Conservation (phyloP, 2,797 vertebrate species). For the Enteromius trimaculatus region DNA sequence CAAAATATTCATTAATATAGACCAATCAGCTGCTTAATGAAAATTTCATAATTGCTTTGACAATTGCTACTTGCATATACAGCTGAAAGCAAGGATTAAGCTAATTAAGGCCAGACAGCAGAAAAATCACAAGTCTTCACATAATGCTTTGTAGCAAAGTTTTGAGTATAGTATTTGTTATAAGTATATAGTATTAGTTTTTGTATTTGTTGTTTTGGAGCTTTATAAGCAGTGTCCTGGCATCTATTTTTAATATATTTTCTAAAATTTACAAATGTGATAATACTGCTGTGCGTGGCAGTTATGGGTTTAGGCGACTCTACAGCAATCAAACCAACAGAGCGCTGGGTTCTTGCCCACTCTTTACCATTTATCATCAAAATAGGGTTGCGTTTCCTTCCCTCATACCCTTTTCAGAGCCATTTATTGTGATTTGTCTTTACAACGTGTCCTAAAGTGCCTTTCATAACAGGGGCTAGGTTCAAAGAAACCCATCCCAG, state of each 20-base stretch:
- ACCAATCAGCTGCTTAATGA: no score
- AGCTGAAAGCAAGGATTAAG: background rate
- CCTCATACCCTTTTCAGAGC: conserved; percentile 38
- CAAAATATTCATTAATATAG: background rate
- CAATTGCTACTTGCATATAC: background rate
- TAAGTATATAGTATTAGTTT: no score
- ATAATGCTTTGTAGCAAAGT: background rate
- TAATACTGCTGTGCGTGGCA: background rate
- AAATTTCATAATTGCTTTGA: background rate
- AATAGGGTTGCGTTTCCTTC: conserved; percentile 48
- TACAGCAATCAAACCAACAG: background rate
- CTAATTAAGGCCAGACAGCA: background rate
- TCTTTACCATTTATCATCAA: conserved; percentile 51
- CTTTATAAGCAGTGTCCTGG: background rate
- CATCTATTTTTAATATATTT: background rate
- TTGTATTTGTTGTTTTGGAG: no score
- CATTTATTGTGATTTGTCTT: conserved; percentile 47
- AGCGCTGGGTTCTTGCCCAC: conserved; percentile 24
- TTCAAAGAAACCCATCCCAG: conserved; percentile 56
- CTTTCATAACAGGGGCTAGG: conserved; percentile 44
- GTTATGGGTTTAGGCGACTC: background rate
- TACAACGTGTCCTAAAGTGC: conserved; percentile 39
- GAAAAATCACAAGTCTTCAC: background rate
- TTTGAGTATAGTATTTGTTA: background rate
- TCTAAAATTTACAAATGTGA: background rate